A percentile compares a stretch with the other conserved stretches of the same genome.
Evolutionary conservation across 2,888 invertebrate species (phyloP).

Genomic region (Chaetoderma sp.): DNA sequence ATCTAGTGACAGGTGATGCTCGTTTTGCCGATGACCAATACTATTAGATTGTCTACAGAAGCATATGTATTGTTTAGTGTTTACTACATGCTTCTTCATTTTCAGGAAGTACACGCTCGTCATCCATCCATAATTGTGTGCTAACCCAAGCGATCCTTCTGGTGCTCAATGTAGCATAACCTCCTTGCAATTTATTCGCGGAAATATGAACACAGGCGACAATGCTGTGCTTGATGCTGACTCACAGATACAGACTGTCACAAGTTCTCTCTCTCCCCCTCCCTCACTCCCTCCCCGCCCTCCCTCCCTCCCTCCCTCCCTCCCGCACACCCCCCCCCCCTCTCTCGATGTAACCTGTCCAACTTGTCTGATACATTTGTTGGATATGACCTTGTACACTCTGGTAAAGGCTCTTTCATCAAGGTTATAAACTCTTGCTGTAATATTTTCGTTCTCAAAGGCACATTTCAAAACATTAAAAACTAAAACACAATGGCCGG

Average conservation of each 20-base stretch:
- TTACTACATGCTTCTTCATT: constrained; percentile 17
- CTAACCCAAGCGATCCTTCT: constrained; percentile 9
- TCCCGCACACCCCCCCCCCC: too few species aligned
- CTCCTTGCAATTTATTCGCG: constrained; percentile 15
- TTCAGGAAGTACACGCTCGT: constrained; percentile 16
- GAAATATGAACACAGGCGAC: constrained; percentile 30
- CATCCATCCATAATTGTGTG: constrained; percentile 28
- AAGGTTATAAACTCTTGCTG: too few species aligned
- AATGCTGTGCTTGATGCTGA: constrained; percentile 14
- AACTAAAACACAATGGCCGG: too few species aligned
- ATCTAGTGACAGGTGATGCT: constrained; percentile 5
- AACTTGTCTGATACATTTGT: too few species aligned
- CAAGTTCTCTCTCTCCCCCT: too few species aligned
- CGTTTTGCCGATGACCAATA: constrained; percentile 25
- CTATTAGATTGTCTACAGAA: constrained; percentile 14
- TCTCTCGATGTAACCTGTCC: constrained; percentile 27
- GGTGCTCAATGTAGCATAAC: constrained; percentile 11
- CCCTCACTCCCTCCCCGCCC: too few species aligned
- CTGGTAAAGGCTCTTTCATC: too few species aligned
- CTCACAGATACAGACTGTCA: constrained; percentile 18
- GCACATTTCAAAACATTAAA: too few species aligned
- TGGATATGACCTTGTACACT: too few species aligned
- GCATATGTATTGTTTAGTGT: too few species aligned
- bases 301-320: too few species aligned
- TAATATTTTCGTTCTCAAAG: too few species aligned